phyloP scores from a whole-genome alignment of 2,797 vertebrate genomes.

The Poecilia wingei region DNA sequence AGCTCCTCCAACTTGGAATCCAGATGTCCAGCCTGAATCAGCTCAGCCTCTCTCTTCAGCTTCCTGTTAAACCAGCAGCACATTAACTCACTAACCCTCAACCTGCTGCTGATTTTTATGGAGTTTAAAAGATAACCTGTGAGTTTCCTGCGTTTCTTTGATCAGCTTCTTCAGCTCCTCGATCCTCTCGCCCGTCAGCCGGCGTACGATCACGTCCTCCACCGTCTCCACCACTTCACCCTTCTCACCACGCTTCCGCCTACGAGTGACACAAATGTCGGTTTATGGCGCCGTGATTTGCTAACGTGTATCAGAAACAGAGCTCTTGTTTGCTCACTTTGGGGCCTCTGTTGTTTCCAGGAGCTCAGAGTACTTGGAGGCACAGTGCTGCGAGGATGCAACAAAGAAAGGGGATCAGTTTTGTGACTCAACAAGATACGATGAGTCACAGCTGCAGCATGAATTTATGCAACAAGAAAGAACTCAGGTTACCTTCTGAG shows the following conservation, averaged over 20 bases:
- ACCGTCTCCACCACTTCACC: conserved; percentile 96
- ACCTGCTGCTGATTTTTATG: not conserved
- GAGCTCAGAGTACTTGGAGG: conserved; percentile 95
- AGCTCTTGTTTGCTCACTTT: conserved; percentile 84
- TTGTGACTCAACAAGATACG: conserved; percentile 4
- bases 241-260: conserved; percentile 94
- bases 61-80: conserved; percentile 75
- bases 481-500: conserved; percentile 87
- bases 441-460: conserved; percentile 5
- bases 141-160: conserved; percentile 94
- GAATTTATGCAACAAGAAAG: not conserved
- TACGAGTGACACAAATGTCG: conserved; percentile 54
- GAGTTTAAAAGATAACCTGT: conserved; percentile 81
- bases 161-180: conserved; percentile 93
- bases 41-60: conserved; percentile 91
- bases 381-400: conserved; percentile 86
- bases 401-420: conserved; percentile 8
- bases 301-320: not conserved
- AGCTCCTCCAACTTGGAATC: conserved; percentile 91
- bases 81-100: not conserved
- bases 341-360: conserved; percentile 95
- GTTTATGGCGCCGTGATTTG: not conserved
- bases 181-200: conserved; percentile 92
- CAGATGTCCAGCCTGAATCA: conserved; percentile 92
- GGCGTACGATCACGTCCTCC: conserved; percentile 95